These are phyloP conservation scores for Ictidomys tridecemlineatus DNA, from an alignment of 2,113 vertebrate species.

Conservation along the genomic window DNA sequence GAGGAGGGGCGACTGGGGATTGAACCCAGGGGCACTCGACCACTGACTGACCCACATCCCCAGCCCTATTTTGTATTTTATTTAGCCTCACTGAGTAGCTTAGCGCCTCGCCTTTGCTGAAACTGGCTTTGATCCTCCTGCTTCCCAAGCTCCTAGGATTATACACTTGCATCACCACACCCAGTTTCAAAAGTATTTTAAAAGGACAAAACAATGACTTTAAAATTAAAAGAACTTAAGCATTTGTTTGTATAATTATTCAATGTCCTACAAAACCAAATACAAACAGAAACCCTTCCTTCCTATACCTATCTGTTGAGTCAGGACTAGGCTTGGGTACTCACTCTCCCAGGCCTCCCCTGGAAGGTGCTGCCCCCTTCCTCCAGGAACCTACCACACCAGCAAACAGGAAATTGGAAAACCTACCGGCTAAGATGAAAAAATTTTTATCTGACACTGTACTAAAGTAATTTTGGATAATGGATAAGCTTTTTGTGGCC, in stretches of 20 bases:
- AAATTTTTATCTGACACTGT: background rate
- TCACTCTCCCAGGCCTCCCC: background rate
- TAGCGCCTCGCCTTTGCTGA: too few relatives aligned
- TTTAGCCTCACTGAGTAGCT: too few relatives aligned
- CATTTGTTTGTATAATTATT: background rate
- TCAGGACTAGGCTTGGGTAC: background rate
- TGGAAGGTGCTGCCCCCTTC: background rate
- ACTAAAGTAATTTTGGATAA: background rate
- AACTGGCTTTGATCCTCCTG: too few relatives aligned
- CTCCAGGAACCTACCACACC: background rate
- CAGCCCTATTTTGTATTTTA: too few relatives aligned
- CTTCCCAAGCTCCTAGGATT: too few relatives aligned
- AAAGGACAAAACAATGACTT: slow-evolving; percentile 11
- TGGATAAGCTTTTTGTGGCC: background rate
- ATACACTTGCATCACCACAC: too few relatives aligned
- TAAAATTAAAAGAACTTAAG: background rate
- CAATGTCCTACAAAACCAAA: background rate
- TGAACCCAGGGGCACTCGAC: too few relatives aligned
- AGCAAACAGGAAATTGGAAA: background rate
- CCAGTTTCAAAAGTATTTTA: slow-evolving; percentile 37
- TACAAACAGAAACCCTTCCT: background rate
- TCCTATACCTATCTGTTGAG: background rate
- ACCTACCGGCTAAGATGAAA: slow-evolving; percentile 7
- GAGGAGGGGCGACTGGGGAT: too few relatives aligned
- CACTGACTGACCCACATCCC: too few relatives aligned